Conservation (phyloP, 2,888 invertebrate species). For the Hydrotaea diabolus region DNA sequence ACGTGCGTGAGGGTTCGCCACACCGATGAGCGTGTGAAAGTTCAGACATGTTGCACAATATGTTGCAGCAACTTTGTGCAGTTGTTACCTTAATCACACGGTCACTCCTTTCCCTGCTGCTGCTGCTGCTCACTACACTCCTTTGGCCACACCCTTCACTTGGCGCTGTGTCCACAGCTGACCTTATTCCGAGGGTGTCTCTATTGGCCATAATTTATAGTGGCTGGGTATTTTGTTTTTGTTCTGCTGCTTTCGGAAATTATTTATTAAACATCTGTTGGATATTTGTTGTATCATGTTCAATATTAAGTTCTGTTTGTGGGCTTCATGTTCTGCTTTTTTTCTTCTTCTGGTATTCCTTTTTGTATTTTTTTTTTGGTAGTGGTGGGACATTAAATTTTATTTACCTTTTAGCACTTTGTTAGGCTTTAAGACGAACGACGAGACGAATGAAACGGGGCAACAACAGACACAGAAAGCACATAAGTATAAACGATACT, state of each 20-base stretch:
- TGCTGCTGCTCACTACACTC: neutral
- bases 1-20: neutral
- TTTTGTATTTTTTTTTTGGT: neutral
- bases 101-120: neutral
- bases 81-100: neutral
- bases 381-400: neutral
- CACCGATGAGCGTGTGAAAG: slow-evolving; percentile 3
- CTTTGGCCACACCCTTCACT: neutral
- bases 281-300: slow-evolving; percentile 21
- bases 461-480: neutral
- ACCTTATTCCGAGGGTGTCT: slow-evolving; percentile 7
- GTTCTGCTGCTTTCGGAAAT: neutral
- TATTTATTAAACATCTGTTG: slow-evolving; percentile 30
- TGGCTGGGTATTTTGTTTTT: neutral
- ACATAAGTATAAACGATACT: neutral
- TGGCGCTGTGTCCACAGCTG: slow-evolving; percentile 3
- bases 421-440: neutral
- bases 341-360: too few species aligned
- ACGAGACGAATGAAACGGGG: neutral
- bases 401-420: slow-evolving; percentile 13
- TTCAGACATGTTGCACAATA: slow-evolving; percentile 18
- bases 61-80: neutral
- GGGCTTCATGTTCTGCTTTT: neutral
- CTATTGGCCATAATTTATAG: slow-evolving; percentile 22
- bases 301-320: slow-evolving; percentile 1